A percentile compares a stretch with the other conserved stretches of the same genome.
Evolutionary conservation across 1,140 invertebrate species (phyloP).

Genomic region (Macrobrachium rosenbergii): DNA sequence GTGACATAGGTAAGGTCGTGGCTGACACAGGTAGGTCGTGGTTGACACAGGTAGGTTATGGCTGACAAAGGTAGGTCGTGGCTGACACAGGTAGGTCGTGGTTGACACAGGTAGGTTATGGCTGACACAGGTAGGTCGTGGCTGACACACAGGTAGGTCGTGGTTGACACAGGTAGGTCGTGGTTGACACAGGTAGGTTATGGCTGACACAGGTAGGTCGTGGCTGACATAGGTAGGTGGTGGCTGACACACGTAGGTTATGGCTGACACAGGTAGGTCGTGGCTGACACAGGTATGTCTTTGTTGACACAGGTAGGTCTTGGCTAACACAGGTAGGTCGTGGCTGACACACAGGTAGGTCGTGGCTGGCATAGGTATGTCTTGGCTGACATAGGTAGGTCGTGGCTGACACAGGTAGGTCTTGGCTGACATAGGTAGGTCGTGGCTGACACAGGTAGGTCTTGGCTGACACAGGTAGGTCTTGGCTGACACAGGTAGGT

Average conservation of each 20-base stretch:
- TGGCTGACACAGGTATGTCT: conserved; percentile 34
- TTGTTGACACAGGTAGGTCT: no score
- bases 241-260: no score
- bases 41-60: conserved; percentile 32
- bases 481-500: conserved; percentile 33
- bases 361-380: no score
- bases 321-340: conserved; percentile 29
- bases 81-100: conserved; percentile 36
- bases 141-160: conserved; percentile 29
- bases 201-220: conserved; percentile 30
- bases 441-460: conserved; percentile 31
- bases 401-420: conserved; percentile 31
- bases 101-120: no score
- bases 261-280: conserved; percentile 30
- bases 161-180: conserved; percentile 26
- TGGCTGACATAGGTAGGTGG: conserved; percentile 34
- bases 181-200: conserved; percentile 32
- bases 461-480: no score
- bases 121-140: conserved; percentile 30
- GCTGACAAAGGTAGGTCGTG: no score
- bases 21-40: conserved; percentile 30
- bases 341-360: conserved; percentile 35
- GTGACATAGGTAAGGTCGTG: no score
- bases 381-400: conserved; percentile 32
- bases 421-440: no score